Conservation (phyloP, 2,797 vertebrate species). For the Columba guinea region DNA sequence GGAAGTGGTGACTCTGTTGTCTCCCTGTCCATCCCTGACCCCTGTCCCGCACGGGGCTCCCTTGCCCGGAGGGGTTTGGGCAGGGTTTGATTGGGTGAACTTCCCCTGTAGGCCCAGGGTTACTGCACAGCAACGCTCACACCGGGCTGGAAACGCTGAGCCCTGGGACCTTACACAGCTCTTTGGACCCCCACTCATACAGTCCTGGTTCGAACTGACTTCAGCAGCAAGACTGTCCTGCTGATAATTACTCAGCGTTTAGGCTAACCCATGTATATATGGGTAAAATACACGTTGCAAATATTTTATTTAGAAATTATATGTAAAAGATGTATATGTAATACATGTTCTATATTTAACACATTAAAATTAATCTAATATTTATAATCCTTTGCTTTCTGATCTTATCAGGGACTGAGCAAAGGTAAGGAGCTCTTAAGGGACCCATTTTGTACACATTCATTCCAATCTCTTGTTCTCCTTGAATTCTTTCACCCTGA, state of each 20-base stretch:
- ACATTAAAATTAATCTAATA: not conserved
- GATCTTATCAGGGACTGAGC: not conserved
- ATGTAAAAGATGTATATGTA: not conserved
- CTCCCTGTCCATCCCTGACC: not conserved
- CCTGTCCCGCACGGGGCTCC: not conserved
- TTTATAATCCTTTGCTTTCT: not conserved
- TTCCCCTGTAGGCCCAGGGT: not conserved
- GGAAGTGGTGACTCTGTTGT: not conserved
- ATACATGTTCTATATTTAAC: not conserved
- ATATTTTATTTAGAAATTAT: not conserved
- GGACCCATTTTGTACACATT: not conserved
- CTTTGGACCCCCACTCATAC: not conserved
- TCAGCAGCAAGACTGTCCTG: not conserved
- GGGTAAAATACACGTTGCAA: not conserved
- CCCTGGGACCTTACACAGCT: not conserved
- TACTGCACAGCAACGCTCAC: accelerated
- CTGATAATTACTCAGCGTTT: not conserved
- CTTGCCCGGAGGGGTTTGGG: not conserved
- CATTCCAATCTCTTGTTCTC: not conserved
- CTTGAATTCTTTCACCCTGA: not conserved
- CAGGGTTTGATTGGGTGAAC: not conserved
- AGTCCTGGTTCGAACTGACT: not conserved
- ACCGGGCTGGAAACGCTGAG: not conserved
- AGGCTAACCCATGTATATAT: not conserved
- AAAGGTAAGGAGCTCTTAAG: not conserved